Evolutionary conservation across 2,113 vertebrate species (phyloP).

Genomic region (Pleuronectes platessa): DNA sequence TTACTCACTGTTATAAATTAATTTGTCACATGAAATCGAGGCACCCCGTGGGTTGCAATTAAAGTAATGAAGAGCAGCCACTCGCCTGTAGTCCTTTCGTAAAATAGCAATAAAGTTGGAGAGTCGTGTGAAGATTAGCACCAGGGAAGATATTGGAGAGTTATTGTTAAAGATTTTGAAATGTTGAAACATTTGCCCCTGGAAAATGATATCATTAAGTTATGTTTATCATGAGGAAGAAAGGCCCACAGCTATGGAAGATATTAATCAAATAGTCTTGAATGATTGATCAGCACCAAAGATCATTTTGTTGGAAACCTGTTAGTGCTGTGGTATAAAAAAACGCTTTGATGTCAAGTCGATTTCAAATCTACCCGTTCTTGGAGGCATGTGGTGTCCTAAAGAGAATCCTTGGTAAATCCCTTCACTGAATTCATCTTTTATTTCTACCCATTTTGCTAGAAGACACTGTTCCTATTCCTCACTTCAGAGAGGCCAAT

Average conservation of each 20-base stretch:
- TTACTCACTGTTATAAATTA: constrained; percentile 11
- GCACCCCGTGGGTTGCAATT: constrained; percentile 13
- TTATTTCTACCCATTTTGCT: constrained; percentile 16
- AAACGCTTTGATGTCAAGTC: background rate
- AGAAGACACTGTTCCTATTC: constrained; percentile 16
- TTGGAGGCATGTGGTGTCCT: constrained; percentile 1
- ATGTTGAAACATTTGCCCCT: background rate
- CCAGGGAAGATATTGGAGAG: background rate
- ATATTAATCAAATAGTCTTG: constrained; percentile 13
- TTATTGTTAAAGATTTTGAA: background rate
- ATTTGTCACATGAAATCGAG: constrained; percentile 5
- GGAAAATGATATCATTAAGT: background rate
- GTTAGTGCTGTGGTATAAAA: too few relatives aligned
- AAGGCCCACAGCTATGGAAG: background rate
- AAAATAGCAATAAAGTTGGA: background rate
- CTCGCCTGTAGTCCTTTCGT: background rate
- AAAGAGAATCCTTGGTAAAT: constrained; percentile 3
- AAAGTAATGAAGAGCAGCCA: constrained; percentile 7
- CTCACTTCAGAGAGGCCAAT: constrained; percentile 25
- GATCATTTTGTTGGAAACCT: too few relatives aligned
- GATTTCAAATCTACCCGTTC: background rate
- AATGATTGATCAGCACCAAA: background rate
- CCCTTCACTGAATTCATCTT: constrained; percentile 4
- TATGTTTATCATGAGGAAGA: background rate
- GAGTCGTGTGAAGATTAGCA: background rate